phyloP scores from a whole-genome alignment of 2,113 vertebrate genomes.

The Tichodroma muraria region DNA sequence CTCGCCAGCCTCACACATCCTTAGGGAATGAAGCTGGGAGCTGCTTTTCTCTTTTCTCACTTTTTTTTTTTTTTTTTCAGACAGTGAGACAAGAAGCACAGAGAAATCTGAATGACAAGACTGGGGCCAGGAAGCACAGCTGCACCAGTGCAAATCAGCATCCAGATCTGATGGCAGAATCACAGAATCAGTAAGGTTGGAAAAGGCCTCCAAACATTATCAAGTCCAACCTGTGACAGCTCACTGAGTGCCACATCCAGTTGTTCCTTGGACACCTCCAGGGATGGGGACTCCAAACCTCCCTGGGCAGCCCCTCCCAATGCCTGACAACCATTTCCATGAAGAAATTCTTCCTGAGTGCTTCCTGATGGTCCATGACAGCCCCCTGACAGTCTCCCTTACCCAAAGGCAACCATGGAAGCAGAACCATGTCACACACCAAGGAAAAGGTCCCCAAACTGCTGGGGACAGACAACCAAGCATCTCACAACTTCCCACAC shows the following conservation, averaged over 20 bases:
- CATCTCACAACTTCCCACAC: background rate
- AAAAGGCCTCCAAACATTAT: background rate
- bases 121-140: background rate
- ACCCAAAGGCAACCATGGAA: rapidly evolving
- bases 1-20: background rate
- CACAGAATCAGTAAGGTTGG: background rate
- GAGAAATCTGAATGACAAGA: background rate
- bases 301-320: background rate
- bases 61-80: background rate
- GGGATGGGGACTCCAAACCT: background rate
- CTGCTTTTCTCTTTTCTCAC: background rate
- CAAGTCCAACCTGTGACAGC: background rate
- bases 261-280: background rate
- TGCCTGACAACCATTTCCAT: background rate
- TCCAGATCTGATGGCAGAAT: background rate
- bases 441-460: background rate
- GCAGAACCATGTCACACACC: background rate
- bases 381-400: background rate
- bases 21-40: background rate
- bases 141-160: background rate
- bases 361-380: background rate
- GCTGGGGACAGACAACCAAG: background rate
- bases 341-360: background rate
- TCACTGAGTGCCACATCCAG: background rate
- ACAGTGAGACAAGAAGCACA: background rate